Percentiles rank a stretch among this genome's conserved stretches.
Conservation (phyloP, 2,797 vertebrate genomes). For the Pogoniulus pusillus region DNA sequence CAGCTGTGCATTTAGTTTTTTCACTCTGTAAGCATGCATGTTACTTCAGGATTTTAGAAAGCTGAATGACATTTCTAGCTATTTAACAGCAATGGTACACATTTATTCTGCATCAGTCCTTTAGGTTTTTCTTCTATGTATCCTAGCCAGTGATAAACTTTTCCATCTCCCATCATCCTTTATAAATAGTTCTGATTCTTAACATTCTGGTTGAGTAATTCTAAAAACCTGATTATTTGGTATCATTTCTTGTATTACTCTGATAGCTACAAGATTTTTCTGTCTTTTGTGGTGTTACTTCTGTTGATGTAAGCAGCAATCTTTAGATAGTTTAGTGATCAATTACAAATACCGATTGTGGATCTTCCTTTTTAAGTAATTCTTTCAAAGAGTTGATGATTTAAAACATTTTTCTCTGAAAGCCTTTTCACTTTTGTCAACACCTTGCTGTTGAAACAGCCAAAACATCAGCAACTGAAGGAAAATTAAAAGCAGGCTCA, state of each 20-base stretch:
- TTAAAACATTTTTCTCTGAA: neutral
- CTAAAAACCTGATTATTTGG: neutral
- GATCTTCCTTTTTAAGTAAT: neutral
- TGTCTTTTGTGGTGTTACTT: neutral
- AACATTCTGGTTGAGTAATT: neutral
- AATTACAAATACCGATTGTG: neutral
- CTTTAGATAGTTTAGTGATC: neutral
- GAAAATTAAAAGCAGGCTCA: neutral
- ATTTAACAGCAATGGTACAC: neutral
- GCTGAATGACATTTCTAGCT: neutral
- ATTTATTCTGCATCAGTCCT: neutral
- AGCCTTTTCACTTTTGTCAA: neutral
- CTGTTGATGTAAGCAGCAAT: neutral
- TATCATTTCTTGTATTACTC: neutral
- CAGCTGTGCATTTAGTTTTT: neutral
- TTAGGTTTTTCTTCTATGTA: neutral
- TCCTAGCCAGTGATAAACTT: neutral
- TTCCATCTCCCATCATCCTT: neutral
- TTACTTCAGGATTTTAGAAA: neutral
- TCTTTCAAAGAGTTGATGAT: neutral
- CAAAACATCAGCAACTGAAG: neutral
- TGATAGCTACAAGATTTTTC: neutral
- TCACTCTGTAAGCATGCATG: neutral
- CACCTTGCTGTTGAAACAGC: neutral
- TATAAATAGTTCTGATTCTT: neutral